These are phyloP conservation scores for Aradus depressus DNA, from an alignment of 2,888 invertebrate species.

Conservation along the genomic window DNA sequence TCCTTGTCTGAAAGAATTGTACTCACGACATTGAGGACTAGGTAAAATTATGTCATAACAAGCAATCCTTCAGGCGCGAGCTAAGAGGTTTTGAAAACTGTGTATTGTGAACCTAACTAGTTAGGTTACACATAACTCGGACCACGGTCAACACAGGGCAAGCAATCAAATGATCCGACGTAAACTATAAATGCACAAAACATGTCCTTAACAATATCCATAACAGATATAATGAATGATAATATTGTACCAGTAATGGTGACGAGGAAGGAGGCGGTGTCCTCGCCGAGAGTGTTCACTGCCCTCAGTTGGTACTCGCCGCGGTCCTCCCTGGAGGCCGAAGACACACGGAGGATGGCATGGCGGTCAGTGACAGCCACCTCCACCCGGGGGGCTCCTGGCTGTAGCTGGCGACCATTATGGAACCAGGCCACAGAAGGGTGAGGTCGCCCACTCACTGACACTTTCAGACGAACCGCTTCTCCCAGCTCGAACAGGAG, in stretches of 20 bases:
- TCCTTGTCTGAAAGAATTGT: too few relatives aligned
- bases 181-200: too few relatives aligned
- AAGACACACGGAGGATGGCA: conserved; percentile 63
- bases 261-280: conserved; percentile 65
- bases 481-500: conserved; percentile 78
- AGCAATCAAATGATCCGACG: too few relatives aligned
- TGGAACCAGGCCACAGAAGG: conserved; percentile 77
- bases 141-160: too few relatives aligned
- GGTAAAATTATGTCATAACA: too few relatives aligned
- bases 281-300: conserved; percentile 70
- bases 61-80: background rate
- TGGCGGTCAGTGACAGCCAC: conserved; percentile 36
- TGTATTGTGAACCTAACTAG: too few relatives aligned
- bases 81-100: background rate
- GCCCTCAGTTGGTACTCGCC: conserved; percentile 79
- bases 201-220: too few relatives aligned
- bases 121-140: too few relatives aligned
- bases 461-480: conserved; percentile 69
- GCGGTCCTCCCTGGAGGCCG: conserved; percentile 66
- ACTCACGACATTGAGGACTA: too few relatives aligned
- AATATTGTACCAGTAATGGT: conserved; percentile 61
- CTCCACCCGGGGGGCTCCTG: conserved; percentile 39
- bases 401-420: conserved; percentile 55
- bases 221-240: background rate
- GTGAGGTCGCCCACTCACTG: conserved; percentile 72